Conservation (phyloP, 2,888 invertebrate genomes). For the Dicyrtoma fusca region DNA sequence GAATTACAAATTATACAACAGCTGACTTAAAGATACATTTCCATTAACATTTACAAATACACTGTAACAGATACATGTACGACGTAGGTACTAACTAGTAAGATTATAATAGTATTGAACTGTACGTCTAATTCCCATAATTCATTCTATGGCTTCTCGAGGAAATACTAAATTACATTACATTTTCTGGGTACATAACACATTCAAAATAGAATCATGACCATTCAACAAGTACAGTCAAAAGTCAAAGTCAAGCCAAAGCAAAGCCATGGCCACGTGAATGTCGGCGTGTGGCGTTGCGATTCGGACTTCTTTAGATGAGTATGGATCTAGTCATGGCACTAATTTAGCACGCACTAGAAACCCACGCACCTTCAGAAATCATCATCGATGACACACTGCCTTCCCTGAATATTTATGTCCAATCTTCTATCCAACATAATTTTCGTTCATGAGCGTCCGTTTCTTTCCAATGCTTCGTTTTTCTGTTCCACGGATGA, state of each 20-base stretch:
- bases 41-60: no score
- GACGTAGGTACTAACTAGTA: no score
- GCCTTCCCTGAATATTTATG: neutral
- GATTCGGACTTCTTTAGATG: slow-evolving; percentile 55
- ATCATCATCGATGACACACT: slow-evolving; percentile 45
- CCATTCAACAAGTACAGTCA: neutral
- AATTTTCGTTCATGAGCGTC: no score
- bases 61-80: no score
- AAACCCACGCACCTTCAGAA: slow-evolving; percentile 55
- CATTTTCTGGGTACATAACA: neutral
- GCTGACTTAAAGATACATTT: no score
- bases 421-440: no score
- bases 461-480: no score
- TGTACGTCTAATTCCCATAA: no score
- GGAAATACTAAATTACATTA: neutral
- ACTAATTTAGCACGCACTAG: slow-evolving; percentile 50
- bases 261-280: neutral
- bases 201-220: neutral
- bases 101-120: no score
- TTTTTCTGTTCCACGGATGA: neutral
- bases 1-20: no score
- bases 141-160: neutral
- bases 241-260: neutral
- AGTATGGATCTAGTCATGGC: slow-evolving; percentile 56
- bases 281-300: slow-evolving; percentile 41